These are phyloP conservation scores for Hoplostethus atlanticus DNA, from an alignment of 2,797 vertebrate genomes.

Conservation along the genomic window DNA sequence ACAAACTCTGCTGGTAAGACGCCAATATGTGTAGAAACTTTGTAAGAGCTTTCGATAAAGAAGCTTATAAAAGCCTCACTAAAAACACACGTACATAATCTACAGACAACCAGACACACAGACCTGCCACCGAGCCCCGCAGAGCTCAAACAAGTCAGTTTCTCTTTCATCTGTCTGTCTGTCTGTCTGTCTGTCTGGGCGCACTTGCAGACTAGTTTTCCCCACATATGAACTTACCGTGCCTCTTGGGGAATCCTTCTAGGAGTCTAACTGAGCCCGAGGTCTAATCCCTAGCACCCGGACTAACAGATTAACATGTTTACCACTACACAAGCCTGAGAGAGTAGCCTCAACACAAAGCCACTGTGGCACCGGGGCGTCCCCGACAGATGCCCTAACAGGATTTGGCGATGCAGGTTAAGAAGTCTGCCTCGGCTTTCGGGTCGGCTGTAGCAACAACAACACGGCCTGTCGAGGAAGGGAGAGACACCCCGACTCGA, in stretches of 20 bases:
- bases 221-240: slow-evolving; percentile 19
- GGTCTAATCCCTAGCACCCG: slow-evolving; percentile 12
- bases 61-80: neutral
- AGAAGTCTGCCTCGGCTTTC: slow-evolving; percentile 18
- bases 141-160: neutral
- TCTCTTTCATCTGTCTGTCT: too few species aligned
- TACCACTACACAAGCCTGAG: slow-evolving; percentile 32
- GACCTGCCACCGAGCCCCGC: neutral
- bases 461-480: too few species aligned
- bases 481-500: too few species aligned
- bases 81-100: neutral
- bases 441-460: neutral
- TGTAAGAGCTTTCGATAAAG: neutral
- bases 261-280: slow-evolving; percentile 28
- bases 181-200: neutral
- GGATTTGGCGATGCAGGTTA: slow-evolving; percentile 56
- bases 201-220: neutral
- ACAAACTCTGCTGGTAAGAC: too few species aligned
- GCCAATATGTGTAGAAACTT: neutral
- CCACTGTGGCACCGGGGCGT: slow-evolving; percentile 1
- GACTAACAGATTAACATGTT: slow-evolving; percentile 59
- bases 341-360: slow-evolving; percentile 5
- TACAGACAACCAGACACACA: neutral
- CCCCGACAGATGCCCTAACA: slow-evolving; percentile 36
- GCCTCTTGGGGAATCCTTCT: slow-evolving; percentile 30